Conservation (phyloP, 2,888 invertebrate species). For the Eupithecia centaureata region DNA sequence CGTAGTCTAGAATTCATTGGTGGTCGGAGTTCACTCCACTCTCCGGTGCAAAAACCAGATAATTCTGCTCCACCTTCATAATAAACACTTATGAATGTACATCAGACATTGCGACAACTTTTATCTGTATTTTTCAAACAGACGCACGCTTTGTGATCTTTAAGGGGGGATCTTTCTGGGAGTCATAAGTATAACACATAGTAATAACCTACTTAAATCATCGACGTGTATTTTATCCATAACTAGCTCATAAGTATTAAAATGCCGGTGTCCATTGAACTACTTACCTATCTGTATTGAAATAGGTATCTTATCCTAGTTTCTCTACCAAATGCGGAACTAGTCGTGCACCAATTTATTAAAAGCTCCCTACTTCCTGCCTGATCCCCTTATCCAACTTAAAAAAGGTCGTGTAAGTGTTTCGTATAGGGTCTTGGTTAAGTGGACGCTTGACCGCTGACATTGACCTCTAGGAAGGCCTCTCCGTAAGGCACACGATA, state of each 20-base stretch:
- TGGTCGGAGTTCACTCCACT: too few species aligned
- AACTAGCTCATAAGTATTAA: background rate
- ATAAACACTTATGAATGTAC: too few species aligned
- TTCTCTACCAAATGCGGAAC: background rate
- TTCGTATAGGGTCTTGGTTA: background rate
- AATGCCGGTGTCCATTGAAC: background rate
- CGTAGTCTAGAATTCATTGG: too few species aligned
- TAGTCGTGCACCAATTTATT: background rate
- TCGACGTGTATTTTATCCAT: too few species aligned
- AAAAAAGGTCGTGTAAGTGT: background rate
- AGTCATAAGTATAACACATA: too few species aligned
- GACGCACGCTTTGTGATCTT: too few species aligned
- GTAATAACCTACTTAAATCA: too few species aligned
- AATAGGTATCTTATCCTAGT: background rate
- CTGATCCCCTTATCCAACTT: background rate
- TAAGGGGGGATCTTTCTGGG: too few species aligned
- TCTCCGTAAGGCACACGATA: background rate
- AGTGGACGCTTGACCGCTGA: constrained; percentile 51
- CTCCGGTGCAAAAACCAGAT: too few species aligned
- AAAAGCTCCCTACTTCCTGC: background rate
- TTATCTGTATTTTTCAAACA: too few species aligned
- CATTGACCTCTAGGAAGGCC: constrained; percentile 43
- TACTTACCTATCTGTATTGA: background rate
- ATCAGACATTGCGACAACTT: too few species aligned
- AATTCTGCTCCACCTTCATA: too few species aligned